Evolutionary conservation across 2,888 invertebrate genomes (phyloP).

Genomic region (Archaeoteleia sp.): DNA sequence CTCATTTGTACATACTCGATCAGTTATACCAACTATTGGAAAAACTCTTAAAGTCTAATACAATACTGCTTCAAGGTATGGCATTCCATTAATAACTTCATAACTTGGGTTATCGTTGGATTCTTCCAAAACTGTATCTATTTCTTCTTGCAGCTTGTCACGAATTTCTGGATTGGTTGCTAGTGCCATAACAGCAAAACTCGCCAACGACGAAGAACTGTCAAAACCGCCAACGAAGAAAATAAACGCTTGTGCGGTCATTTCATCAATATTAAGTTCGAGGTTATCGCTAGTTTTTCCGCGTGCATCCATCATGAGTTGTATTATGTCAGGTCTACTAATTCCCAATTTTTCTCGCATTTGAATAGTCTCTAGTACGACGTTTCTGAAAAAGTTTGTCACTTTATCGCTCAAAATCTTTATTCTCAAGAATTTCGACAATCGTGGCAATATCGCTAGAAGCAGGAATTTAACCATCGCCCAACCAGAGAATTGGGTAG

Average conservation of each 20-base stretch:
- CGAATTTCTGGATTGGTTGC: background rate
- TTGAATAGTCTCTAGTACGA: slow-evolving; percentile 55
- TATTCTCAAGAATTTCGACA: slow-evolving; percentile 13
- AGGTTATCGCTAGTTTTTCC: background rate
- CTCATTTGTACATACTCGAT: too few species aligned
- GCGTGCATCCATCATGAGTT: background rate
- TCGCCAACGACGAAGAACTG: background rate
- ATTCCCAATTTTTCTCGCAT: slow-evolving; percentile 54
- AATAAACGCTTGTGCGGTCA: background rate
- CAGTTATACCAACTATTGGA: too few species aligned
- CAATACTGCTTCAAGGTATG: background rate
- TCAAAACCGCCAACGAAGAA: background rate
- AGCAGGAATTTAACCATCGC: slow-evolving; percentile 52
- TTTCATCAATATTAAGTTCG: background rate
- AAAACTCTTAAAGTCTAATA: background rate
- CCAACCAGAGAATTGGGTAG: slow-evolving; percentile 38
- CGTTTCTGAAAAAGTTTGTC: slow-evolving; percentile 53
- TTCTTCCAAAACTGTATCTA: background rate
- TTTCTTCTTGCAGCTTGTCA: background rate
- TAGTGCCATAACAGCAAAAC: background rate
- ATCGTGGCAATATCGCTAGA: slow-evolving; percentile 21
- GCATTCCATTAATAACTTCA: background rate
- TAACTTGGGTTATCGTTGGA: background rate
- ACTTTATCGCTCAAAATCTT: slow-evolving; percentile 14
- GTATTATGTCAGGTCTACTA: slow-evolving; percentile 67